Conservation (phyloP, 2,113 vertebrate species). For the Tragelaphus scriptus region DNA sequence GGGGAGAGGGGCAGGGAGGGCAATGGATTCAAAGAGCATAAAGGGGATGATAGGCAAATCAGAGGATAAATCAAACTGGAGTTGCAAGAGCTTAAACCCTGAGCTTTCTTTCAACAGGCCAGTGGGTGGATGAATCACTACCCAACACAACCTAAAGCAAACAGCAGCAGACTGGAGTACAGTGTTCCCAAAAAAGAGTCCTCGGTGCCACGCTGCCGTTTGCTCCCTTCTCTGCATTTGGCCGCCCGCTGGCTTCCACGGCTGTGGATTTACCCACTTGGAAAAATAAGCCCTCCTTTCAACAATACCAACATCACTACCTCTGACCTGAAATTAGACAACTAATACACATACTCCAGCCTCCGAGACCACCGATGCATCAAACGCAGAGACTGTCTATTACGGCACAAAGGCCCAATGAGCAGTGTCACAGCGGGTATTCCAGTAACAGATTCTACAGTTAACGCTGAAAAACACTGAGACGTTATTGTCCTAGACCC, state of each 20-base stretch:
- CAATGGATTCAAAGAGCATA: background rate
- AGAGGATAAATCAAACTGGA: background rate
- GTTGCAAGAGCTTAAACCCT: background rate
- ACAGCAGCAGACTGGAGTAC: background rate
- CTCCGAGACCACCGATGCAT: background rate
- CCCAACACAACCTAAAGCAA: background rate
- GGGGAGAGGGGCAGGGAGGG: fast-evolving
- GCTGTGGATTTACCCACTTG: background rate
- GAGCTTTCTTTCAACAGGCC: background rate
- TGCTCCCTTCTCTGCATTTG: background rate
- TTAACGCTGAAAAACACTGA: background rate
- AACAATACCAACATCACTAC: background rate
- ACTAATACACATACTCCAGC: background rate
- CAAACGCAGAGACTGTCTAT: background rate
- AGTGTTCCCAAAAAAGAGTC: background rate
- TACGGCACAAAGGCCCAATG: background rate
- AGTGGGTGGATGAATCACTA: background rate
- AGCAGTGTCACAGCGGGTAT: background rate
- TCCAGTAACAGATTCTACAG: background rate
- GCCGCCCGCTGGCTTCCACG: background rate
- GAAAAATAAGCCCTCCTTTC: conserved; percentile 12
- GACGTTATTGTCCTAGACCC: fast-evolving
- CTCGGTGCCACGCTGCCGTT: background rate
- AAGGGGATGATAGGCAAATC: background rate
- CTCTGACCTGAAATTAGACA: background rate